These are phyloP conservation scores for Ptyas mucosa DNA, from an alignment of 2,113 vertebrate genomes.

Conservation along the genomic window DNA sequence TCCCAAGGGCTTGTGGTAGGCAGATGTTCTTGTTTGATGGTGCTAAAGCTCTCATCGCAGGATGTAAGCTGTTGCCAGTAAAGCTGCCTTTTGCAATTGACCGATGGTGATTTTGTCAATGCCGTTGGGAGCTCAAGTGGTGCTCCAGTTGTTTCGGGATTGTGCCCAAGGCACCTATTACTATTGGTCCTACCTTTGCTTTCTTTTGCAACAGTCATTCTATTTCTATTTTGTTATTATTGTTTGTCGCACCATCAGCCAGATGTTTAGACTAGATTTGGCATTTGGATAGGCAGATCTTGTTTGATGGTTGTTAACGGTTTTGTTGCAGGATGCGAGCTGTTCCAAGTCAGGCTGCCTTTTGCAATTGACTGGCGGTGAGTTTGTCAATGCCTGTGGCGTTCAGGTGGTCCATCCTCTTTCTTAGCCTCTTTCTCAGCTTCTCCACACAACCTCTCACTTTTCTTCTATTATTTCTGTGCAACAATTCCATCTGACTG, in stretches of 20 bases:
- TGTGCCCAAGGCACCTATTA: not conserved
- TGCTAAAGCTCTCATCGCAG: not conserved
- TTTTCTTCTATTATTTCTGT: not conserved
- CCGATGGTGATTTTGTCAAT: not conserved
- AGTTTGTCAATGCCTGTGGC: not conserved
- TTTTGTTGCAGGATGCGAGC: not conserved
- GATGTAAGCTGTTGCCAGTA: not conserved
- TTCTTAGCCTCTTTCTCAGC: not conserved
- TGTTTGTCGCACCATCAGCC: not conserved
- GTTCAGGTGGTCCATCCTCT: not conserved
- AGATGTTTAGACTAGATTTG: not conserved
- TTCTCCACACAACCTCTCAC: not conserved
- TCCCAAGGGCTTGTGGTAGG: not conserved
- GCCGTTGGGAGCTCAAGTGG: not conserved
- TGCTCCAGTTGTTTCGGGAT: not conserved
- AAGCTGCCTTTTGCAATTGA: not conserved
- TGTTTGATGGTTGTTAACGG: not conserved
- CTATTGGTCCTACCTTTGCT: not conserved
- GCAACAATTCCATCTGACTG: not conserved
- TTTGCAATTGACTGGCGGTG: not conserved
- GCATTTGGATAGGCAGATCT: not conserved
- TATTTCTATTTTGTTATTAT: not conserved
- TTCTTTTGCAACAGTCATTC: not conserved
- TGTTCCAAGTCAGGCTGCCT: not conserved
- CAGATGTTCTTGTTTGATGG: not conserved